Percentiles rank a stretch among this genome's conserved stretches.
These are phyloP conservation scores for Chrysomela aeneicollis DNA, from an alignment of 2,888 invertebrate species.

Conservation along the genomic window DNA sequence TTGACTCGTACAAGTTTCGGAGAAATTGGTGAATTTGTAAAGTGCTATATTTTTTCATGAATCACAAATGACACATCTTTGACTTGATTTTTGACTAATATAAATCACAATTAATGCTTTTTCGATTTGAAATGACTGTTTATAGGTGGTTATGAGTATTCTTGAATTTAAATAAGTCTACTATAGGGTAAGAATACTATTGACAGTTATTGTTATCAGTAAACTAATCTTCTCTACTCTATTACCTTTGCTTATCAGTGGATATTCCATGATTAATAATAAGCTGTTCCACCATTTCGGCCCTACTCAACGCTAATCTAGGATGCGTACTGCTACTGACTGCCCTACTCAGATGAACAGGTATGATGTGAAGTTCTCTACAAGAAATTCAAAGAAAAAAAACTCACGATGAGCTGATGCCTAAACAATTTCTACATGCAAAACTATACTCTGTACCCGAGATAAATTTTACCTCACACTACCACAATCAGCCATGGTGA, in stretches of 20 bases:
- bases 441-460: too few species aligned
- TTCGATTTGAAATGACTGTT: too few species aligned
- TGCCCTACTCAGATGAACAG: constrained; percentile 82
- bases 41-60: too few species aligned
- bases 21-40: too few species aligned
- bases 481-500: constrained; percentile 84
- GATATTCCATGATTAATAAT: constrained; percentile 86
- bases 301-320: constrained; percentile 81
- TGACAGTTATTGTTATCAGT: too few species aligned
- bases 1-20: too few species aligned
- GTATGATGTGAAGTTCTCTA: constrained; percentile 82
- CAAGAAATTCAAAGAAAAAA: constrained; percentile 41
- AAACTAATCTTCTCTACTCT: background rate
- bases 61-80: too few species aligned
- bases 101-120: too few species aligned
- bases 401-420: background rate
- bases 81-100: too few species aligned
- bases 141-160: too few species aligned
- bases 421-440: background rate
- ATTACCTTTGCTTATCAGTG: constrained; percentile 83
- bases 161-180: too few species aligned
- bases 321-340: constrained; percentile 88
- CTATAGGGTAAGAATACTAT: too few species aligned
- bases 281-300: constrained; percentile 89
- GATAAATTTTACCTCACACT: constrained; percentile 79